Conservation (phyloP, 2,797 vertebrate genomes). For the Sarcophilus harrisii region DNA sequence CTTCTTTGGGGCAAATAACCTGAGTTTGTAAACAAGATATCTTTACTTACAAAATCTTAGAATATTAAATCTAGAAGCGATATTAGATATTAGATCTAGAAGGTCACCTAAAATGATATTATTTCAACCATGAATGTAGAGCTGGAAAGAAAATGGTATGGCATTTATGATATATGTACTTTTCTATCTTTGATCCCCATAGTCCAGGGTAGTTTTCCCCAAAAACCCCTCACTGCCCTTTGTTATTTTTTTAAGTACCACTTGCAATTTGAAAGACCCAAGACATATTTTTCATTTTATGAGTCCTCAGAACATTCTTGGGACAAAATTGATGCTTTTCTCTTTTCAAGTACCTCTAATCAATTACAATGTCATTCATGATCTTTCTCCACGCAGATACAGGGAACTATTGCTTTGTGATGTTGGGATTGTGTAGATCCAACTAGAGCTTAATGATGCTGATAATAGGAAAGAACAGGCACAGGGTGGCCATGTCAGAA, state of each 20-base stretch:
- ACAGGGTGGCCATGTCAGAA: constrained; percentile 9
- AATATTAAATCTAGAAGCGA: not conserved
- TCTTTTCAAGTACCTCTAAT: constrained; percentile 5
- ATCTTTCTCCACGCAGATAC: not conserved
- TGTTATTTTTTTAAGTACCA: not conserved
- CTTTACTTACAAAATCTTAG: not conserved
- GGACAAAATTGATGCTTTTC: constrained; percentile 13
- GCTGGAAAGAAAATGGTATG: not conserved
- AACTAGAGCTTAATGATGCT: constrained; percentile 19
- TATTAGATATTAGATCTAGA: not conserved
- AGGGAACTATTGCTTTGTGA: rapidly evolving
- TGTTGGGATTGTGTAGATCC: constrained; percentile 9
- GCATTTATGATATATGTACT: not conserved
- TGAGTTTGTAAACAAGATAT: not conserved
- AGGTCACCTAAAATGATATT: not conserved
- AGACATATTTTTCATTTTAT: not conserved
- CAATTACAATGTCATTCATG: not conserved
- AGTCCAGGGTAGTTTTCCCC: not conserved
- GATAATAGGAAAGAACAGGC: not conserved
- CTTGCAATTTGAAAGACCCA: not conserved
- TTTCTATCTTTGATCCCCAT: not conserved
- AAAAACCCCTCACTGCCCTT: not conserved
- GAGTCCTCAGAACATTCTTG: not conserved
- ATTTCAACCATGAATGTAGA: not conserved
- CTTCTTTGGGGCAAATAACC: not conserved